A percentile compares a stretch with the other conserved stretches of the same genome.
These are phyloP conservation scores for Drosophila eohydei DNA, from an alignment of 2,888 invertebrate genomes.

Conservation along the genomic window DNA sequence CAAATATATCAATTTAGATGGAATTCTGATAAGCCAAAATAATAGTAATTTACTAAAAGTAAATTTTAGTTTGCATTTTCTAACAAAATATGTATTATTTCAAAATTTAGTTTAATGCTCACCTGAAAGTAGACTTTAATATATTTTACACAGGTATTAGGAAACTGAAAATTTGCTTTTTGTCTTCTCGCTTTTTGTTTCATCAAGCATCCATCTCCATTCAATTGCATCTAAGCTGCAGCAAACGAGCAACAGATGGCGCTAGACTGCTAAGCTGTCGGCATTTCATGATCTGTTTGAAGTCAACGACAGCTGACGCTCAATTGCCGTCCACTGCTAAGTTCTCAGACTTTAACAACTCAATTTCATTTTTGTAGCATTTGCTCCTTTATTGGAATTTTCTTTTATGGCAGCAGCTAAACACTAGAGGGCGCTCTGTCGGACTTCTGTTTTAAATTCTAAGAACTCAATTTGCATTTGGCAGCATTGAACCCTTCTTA, in stretches of 20 bases:
- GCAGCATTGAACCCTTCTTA: background rate
- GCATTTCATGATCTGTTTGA: background rate
- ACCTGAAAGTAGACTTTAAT: slow-evolving; percentile 38
- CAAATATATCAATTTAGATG: slow-evolving; percentile 3
- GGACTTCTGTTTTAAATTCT: background rate
- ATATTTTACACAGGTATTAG: slow-evolving; percentile 1
- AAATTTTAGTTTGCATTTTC: background rate
- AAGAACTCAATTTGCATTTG: slow-evolving; percentile 1
- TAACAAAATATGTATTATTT: background rate
- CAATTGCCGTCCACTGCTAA: background rate
- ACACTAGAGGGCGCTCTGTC: background rate
- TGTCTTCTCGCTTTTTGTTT: background rate
- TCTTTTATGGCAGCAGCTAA: background rate
- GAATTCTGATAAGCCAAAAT: background rate
- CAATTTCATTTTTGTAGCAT: background rate
- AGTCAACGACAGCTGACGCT: background rate
- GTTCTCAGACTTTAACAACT: background rate
- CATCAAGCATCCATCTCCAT: slow-evolving; percentile 24
- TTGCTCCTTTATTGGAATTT: background rate
- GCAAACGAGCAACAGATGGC: slow-evolving; percentile 42
- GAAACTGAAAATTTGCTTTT: too few species aligned
- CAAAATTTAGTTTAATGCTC: background rate
- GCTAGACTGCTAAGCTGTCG: slow-evolving; percentile 10
- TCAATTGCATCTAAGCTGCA: background rate
- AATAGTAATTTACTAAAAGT: background rate